Percentiles rank a stretch among this genome's conserved stretches.
Conservation (phyloP, 2,113 vertebrate genomes). For the human (Homo sapiens) region GRCh38 chr3:71680001-71680500, state of each 20-base stretch:
- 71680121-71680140: not conserved
- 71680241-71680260: not conserved
- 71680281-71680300: not conserved
- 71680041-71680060: conserved; percentile 13
- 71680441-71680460: conserved; percentile 29
- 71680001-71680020: not conserved
- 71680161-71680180: not conserved
- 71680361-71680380: not conserved
- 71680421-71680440: conserved; percentile 66
- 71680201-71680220: not conserved
- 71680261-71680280: not conserved
- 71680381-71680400: not conserved
- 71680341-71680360: not conserved
- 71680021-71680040: conserved; percentile 40
- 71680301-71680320: not conserved
- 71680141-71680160: not conserved
- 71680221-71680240: not conserved
- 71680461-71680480: not conserved
- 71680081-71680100: conserved; percentile 10
- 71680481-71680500: not conserved
- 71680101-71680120: not conserved
- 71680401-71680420: conserved; percentile 64
- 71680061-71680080: not conserved
- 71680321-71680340: not conserved
- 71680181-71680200: not conserved